These are phyloP conservation scores for Erebia ligea DNA, from an alignment of 2,888 invertebrate species.

Conservation along the genomic window DNA sequence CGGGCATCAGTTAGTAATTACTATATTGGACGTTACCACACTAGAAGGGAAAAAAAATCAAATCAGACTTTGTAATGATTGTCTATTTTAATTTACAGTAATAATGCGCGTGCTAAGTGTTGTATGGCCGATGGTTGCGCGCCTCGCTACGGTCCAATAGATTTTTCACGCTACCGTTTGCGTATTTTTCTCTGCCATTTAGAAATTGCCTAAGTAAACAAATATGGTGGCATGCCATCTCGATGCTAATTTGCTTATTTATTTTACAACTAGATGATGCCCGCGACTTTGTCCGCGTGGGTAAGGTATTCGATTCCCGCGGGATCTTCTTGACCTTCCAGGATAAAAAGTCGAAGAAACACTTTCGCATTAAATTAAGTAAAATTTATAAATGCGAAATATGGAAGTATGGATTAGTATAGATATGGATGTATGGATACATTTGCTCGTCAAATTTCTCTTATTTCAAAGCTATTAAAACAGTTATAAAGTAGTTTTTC, in stretches of 20 bases:
- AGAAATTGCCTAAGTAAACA: slow-evolving; percentile 12
- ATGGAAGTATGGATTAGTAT: too few relatives aligned
- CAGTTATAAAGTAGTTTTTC: too few relatives aligned
- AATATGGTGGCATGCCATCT: background rate
- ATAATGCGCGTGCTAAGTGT: slow-evolving; percentile 51
- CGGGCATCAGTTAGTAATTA: background rate
- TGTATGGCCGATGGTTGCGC: slow-evolving; percentile 68
- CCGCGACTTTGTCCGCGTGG: too few relatives aligned
- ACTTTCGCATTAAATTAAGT: too few relatives aligned
- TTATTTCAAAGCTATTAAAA: too few relatives aligned
- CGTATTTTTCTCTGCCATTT: slow-evolving; percentile 45
- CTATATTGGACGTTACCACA: background rate
- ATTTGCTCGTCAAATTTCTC: too few relatives aligned
- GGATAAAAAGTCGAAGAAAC: too few relatives aligned
- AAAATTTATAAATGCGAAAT: too few relatives aligned
- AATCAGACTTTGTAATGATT: slow-evolving; percentile 38
- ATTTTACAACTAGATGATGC: background rate
- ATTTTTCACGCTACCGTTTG: slow-evolving; percentile 46
- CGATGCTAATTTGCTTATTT: background rate
- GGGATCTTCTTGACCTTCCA: too few relatives aligned
- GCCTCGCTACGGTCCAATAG: slow-evolving; percentile 70
- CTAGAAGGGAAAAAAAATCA: slow-evolving; percentile 30
- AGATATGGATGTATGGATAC: too few relatives aligned
- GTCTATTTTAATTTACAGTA: slow-evolving; percentile 53
- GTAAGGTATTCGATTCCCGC: too few relatives aligned